Evolutionary conservation across 2,113 vertebrate species (phyloP).

Genomic region (Bubo blakistoni): DNA sequence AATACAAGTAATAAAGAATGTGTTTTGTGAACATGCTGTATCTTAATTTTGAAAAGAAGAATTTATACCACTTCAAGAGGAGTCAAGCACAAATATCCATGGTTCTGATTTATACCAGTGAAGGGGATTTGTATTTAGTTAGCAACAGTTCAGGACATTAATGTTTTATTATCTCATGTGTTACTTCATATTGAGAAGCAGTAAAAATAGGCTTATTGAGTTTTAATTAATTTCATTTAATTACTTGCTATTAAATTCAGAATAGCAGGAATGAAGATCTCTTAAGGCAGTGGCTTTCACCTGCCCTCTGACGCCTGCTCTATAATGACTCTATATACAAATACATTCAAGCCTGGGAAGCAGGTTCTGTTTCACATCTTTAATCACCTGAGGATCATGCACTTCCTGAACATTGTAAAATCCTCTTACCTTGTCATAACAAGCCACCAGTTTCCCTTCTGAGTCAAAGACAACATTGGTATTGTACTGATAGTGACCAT

Average conservation of each 20-base stretch:
- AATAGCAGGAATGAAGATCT: background rate
- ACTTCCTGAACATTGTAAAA: background rate
- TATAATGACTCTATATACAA: background rate
- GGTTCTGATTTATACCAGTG: background rate
- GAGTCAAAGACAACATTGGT: conserved; percentile 58
- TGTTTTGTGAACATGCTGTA: background rate
- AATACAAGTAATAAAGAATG: background rate
- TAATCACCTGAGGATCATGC: background rate
- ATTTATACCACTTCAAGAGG: background rate
- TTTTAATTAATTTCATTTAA: background rate
- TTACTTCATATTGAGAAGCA: background rate
- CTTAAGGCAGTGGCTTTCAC: background rate
- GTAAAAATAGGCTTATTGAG: background rate
- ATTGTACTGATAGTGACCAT: conserved; percentile 57
- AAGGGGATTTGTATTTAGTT: background rate
- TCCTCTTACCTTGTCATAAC: conserved; percentile 55
- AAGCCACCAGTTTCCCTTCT: conserved; percentile 50
- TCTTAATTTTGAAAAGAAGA: background rate
- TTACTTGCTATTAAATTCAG: background rate
- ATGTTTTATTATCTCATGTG: background rate
- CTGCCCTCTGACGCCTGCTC: background rate
- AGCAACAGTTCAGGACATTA: background rate
- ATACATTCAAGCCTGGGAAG: background rate
- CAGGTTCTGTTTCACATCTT: background rate
- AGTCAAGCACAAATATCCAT: background rate